Conservation (phyloP, 2,888 invertebrate species). For the Aricia artaxerxes region DNA sequence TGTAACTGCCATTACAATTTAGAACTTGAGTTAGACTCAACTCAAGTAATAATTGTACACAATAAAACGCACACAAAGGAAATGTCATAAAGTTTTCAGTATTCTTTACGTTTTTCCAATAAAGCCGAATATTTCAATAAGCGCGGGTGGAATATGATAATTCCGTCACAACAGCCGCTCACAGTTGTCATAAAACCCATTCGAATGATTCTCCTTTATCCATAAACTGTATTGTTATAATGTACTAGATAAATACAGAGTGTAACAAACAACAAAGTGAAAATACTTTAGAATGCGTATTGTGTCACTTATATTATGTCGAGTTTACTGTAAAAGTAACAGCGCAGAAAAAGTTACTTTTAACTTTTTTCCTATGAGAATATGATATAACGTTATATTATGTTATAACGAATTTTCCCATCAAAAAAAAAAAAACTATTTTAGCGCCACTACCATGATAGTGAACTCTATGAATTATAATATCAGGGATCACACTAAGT, state of each 20-base stretch:
- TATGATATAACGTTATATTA: too few relatives aligned
- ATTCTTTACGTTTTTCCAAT: background rate
- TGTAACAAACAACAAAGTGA: background rate
- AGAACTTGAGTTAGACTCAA: background rate
- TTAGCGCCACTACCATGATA: too few relatives aligned
- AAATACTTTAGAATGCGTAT: background rate
- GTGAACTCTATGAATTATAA: too few relatives aligned
- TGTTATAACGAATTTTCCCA: too few relatives aligned
- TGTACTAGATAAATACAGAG: background rate
- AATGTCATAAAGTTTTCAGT: background rate
- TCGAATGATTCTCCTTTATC: background rate
- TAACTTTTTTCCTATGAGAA: background rate
- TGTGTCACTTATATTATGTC: background rate
- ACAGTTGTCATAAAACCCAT: background rate
- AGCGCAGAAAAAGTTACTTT: background rate
- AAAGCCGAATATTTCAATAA: background rate
- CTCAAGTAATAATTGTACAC: background rate
- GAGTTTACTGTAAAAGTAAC: background rate
- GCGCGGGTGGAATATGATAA: background rate
- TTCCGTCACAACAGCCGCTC: background rate
- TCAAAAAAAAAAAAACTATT: too few relatives aligned
- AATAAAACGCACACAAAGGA: background rate
- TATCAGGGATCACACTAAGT: too few relatives aligned
- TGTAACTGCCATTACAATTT: background rate
- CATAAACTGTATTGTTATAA: background rate